Evolutionary conservation across 2,888 invertebrate genomes (phyloP), one percentile per base, ranked within the genome.

Genomic region (Apomyelois bistriatella): DNA sequence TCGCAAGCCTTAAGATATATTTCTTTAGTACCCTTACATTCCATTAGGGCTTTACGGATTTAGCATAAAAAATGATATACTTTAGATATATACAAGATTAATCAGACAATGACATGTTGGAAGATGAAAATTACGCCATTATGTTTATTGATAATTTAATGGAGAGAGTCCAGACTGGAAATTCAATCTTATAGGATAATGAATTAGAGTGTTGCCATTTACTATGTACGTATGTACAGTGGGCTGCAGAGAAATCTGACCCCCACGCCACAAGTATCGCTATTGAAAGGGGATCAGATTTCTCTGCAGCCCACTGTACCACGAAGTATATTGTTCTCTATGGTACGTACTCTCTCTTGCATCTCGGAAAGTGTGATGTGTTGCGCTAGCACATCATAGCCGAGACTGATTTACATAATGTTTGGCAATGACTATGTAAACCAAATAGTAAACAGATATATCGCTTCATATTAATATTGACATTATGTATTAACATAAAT

Each of bases 361-460:
- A 12, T n/a, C 42, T 28, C 15, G 30, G 46, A 46, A 46, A 46
- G 46, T 46, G 15, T 32, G 15, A 30, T 46, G 15, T 6, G 30
- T 46, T 46, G 32, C 46, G 46, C 32, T 32, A 15, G 32, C 46
- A 30, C 32, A 46, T 46, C 46, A 46, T 32, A 9, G 46, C 32
- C 9, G 8, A 32, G 28, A 7, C 22, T 9, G 12, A 9, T 10
- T 46, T 30, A 46, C 32, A 46, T 46, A 46, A 46, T 30, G 32
- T 46, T 32, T 46, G 32, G 32, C 15, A 46, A 46, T 13, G 9
- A n/a, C 16, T 13, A 13, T 13, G 30, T 9, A 32, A 30, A 30
- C 10, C 30, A 43, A 2, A 13, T 38, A 13, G 7, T 6, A 15
- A 6, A 38, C 38, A 38, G 15, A 38, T 13, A 8, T 5, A 15